Base-by-base conservation (phyloP, 2,888 invertebrate species). In the Tenodera sinensis region DNA sequence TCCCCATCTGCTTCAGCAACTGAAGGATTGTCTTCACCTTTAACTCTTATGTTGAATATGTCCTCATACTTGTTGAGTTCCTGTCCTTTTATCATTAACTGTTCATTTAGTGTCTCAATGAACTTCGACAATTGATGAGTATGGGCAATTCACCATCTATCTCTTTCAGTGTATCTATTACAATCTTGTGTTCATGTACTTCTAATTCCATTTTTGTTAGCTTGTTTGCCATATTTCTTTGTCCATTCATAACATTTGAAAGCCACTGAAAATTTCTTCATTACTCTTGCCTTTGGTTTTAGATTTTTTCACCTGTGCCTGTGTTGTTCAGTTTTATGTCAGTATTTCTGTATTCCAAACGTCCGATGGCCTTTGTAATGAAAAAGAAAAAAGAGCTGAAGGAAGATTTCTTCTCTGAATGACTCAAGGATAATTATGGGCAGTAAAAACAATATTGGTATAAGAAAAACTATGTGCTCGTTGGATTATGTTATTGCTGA, bases 161-260 rank as follows among this genome's bases (percentile, higher is more conserved):
- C 90, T 96, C 96, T 93, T 97, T 96, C 90, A 99, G 94, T n/a
- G 98, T 98, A 92, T 98, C 98, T 91, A 98, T 97, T 89, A 99
- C 99, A 93, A 99, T 96, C 93, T 97, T 98, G 95, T 99, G 99
- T 94, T 99, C 99, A 93, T 98, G 98, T 90, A 98, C 95, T 93
- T 99, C 99, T 95, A 97, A 96, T 94, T 99, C 98, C 92, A 99
- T 94, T 94, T 99, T 98, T 1, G 97, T 96, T 90, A 99, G 95
- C 95, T 98, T 99, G 91, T 96, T 96, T 47, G 97, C 97, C 92
- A 98, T 94, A 92, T 96, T 95, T 92, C 98, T 95, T 94, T 99
- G 99, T 92, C 99, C 98, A 91, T 96, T 96, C 99, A 95, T 88
- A 99, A 95, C 90, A 95, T 94, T 94, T 99, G 98, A 94, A 99